Evolutionary conservation across 2,797 vertebrate genomes (phyloP), one percentile per base, ranked within the genome.

Genomic region (Ciconia nigra): DNA sequence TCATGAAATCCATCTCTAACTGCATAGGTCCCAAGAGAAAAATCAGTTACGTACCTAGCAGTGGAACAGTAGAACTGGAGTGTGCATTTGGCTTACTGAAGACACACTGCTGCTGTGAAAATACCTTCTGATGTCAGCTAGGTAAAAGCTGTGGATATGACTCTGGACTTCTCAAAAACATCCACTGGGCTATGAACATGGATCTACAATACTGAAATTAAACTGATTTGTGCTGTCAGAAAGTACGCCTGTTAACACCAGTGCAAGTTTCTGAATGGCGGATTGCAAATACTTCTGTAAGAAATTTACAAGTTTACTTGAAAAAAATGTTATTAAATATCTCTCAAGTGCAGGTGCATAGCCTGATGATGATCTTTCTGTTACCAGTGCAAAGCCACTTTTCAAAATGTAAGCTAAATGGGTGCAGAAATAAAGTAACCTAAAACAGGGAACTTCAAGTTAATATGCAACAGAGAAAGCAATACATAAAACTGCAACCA

Each of bases 101-200:
- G 44, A 65, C 44, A 21, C 0, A 0, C 22, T 28, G 35, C 18
- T 28, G 29, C 49, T 37, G 25, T 52, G 57, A n/a, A 59, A 90
- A 59, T 7, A 17, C 37, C 42, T 19, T 58, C 35, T 52, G 15
- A 21, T 14, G 10, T 44, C 84, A 87, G 21, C 21, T 14, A 42
- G 15, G 33, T 73, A 41, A 47, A 57, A 89, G 41, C 44, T 41
- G 16, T 37, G 31, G n/a, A 11, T 51, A 11, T 18, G 59, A 10
- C 44, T 39, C 18, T n/a, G n/a, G 69, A 62, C 31, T 59, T 51
- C 28, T 25, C 20, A n/a, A 52, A 74, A 73, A 44, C 26, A 35
- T 51, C 13, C 7, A 1, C 10, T 51, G 37, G 47, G 22, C 49
- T 76, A 2, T 7, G 9, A 51, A n/a, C 16, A 3, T 28, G 19